Conservation (phyloP, 2,113 vertebrate genomes). For the Oplegnathus fasciatus region DNA sequence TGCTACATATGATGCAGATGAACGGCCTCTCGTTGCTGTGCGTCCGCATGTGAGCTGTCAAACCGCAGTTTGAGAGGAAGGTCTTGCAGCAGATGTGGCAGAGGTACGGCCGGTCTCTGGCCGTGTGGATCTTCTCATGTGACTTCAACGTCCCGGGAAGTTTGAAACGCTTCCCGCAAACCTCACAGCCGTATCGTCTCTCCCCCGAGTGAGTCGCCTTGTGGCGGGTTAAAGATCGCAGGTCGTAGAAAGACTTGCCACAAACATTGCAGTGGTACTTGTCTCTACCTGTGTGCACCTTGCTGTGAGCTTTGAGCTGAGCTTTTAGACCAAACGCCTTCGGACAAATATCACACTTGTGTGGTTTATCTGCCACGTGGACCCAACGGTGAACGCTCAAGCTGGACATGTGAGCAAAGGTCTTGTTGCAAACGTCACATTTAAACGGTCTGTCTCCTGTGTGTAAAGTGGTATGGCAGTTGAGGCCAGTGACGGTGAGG, state of each 20-base stretch:
- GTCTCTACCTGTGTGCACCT: slow-evolving; percentile 9
- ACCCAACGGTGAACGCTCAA: slow-evolving; percentile 46
- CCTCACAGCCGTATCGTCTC: slow-evolving; percentile 41
- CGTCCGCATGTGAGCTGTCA: slow-evolving; percentile 40
- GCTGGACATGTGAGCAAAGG: slow-evolving; percentile 3
- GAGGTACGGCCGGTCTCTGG: slow-evolving; percentile 50
- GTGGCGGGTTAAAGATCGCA: slow-evolving; percentile 47
- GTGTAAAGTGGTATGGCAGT: slow-evolving; percentile 33
- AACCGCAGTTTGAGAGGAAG: slow-evolving; percentile 23
- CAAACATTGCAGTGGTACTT: slow-evolving; percentile 50
- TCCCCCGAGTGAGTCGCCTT: slow-evolving; percentile 47
- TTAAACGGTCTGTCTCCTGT: slow-evolving; percentile 16
- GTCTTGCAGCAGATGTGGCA: slow-evolving; percentile 71
- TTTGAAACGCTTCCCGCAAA: slow-evolving; percentile 68
- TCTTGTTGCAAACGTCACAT: slow-evolving; percentile 46
- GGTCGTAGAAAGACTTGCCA: slow-evolving; percentile 32
- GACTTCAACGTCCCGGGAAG: slow-evolving; percentile 12
- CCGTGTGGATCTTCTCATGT: slow-evolving; percentile 59
- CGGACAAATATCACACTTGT: slow-evolving; percentile 47
- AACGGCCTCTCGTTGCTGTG: slow-evolving; percentile 42
- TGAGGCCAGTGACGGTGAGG: slow-evolving; percentile 22
- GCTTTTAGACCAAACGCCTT: slow-evolving; percentile 42
- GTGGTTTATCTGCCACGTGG: slow-evolving; percentile 45
- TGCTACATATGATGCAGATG: slow-evolving; percentile 39
- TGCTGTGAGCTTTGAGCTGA: slow-evolving; percentile 45